A percentile compares a stretch with the other conserved stretches of the same genome.
Conservation (phyloP, 2,888 invertebrate genomes). For the Monochamus alternatus region DNA sequence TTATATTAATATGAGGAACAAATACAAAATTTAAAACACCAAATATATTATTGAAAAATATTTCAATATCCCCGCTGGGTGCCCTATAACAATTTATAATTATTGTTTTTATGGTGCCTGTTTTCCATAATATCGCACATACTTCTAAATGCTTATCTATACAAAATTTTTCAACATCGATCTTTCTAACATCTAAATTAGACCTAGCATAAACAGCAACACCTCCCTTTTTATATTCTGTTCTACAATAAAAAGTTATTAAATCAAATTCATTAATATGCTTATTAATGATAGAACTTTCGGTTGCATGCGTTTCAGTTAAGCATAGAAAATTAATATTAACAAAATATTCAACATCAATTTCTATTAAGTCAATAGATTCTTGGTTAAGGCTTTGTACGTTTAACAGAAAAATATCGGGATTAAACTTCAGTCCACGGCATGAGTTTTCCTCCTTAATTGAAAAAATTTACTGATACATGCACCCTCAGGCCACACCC, state of each 20-base stretch:
- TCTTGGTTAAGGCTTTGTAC: neutral
- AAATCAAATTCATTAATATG: neutral
- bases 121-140: neutral
- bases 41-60: too few species aligned
- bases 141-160: too few species aligned
- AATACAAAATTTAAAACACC: too few species aligned
- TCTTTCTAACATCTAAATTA: neutral
- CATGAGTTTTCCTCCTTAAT: neutral
- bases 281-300: neutral
- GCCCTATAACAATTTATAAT: too few species aligned
- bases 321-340: neutral
- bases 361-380: too few species aligned
- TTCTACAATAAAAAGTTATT: neutral
- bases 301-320: neutral
- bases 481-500: conserved; percentile 6
- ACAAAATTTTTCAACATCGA: too few species aligned
- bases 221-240: neutral
- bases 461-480: conserved; percentile 26
- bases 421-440: neutral
- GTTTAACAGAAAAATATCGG: conserved; percentile 5
- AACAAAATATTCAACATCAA: too few species aligned
- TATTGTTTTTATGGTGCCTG: neutral
- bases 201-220: neutral
- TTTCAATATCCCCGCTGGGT: too few species aligned
- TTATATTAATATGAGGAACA: too few species aligned